These are phyloP conservation scores for Lepisosteus osseus DNA, from an alignment of 2,113 vertebrate genomes.

Conservation along the genomic window DNA sequence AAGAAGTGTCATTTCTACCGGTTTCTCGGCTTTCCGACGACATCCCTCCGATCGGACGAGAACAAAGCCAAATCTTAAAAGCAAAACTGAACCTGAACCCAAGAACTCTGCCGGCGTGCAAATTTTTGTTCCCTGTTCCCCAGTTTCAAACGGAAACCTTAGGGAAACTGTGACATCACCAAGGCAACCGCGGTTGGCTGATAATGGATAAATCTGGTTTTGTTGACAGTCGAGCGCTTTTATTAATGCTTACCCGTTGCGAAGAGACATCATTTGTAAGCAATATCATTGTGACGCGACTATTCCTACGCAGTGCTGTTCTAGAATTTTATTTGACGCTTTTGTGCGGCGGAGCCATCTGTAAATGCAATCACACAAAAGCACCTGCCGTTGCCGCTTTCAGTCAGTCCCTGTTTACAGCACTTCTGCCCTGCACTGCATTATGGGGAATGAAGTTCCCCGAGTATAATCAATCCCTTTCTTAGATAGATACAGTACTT, in stretches of 20 bases:
- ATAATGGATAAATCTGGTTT: neutral
- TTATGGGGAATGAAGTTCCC: constrained; percentile 16
- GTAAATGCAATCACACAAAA: neutral
- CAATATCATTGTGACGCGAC: neutral
- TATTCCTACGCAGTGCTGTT: neutral
- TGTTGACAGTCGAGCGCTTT: neutral
- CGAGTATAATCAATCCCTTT: too few species aligned
- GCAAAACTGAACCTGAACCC: neutral
- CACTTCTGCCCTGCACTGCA: neutral
- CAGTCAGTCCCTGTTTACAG: neutral
- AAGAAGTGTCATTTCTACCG: neutral
- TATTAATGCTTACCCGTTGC: too few species aligned
- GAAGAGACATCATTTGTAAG: neutral
- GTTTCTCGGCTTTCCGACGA: neutral
- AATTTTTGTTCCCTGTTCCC: neutral
- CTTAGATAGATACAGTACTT: too few species aligned
- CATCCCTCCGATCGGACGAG: neutral
- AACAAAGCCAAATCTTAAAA: neutral
- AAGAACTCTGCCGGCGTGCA: too few species aligned
- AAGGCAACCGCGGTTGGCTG: constrained; percentile 8
- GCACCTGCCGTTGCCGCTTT: neutral
- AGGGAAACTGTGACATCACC: neutral
- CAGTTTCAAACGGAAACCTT: neutral
- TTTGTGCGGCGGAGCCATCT: neutral
- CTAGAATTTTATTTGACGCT: neutral